A percentile compares a stretch with the other conserved stretches of the same genome.
phyloP scores from a whole-genome alignment of 2,888 invertebrate genomes.

The Protodeltote pygarga region DNA sequence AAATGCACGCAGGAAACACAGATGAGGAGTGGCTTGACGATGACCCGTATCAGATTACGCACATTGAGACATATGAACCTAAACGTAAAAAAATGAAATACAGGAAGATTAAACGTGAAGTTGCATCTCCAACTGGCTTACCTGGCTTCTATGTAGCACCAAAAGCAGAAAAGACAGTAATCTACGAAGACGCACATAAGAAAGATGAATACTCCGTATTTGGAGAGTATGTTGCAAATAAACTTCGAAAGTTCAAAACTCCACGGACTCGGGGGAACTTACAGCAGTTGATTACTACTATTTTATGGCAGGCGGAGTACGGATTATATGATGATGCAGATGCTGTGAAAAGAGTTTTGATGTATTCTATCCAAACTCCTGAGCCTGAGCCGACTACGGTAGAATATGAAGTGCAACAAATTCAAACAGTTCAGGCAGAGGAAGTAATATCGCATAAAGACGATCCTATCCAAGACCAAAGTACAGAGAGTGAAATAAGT shows the following conservation, averaged over 20 bases:
- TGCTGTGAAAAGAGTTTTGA: constrained; percentile 71
- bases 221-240: constrained; percentile 80
- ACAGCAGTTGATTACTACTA: constrained; percentile 79
- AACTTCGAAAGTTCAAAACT: constrained; percentile 72
- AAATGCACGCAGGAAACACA: constrained; percentile 68
- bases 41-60: constrained; percentile 66
- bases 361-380: constrained; percentile 63
- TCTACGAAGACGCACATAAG: constrained; percentile 53
- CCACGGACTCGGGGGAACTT: constrained; percentile 73
- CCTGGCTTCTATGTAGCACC: constrained; percentile 56
- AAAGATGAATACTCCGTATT: constrained; percentile 78
- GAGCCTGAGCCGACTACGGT: constrained; percentile 35
- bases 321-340: constrained; percentile 77
- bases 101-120: constrained; percentile 73
- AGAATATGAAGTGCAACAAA: constrained; percentile 42
- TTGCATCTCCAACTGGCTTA: constrained; percentile 62
- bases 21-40: constrained; percentile 83
- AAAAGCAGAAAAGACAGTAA: constrained; percentile 48
- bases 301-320: constrained; percentile 81
- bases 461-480: constrained; percentile 49
- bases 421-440: constrained; percentile 39
- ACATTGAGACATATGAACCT: constrained; percentile 67
- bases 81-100: constrained; percentile 65
- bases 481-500: constrained; percentile 39
- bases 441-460: constrained; percentile 45